Evolutionary conservation across 2,113 vertebrate genomes (phyloP), one percentile per base, ranked within the genome.

Genomic region (Prietella phreatophila): DNA sequence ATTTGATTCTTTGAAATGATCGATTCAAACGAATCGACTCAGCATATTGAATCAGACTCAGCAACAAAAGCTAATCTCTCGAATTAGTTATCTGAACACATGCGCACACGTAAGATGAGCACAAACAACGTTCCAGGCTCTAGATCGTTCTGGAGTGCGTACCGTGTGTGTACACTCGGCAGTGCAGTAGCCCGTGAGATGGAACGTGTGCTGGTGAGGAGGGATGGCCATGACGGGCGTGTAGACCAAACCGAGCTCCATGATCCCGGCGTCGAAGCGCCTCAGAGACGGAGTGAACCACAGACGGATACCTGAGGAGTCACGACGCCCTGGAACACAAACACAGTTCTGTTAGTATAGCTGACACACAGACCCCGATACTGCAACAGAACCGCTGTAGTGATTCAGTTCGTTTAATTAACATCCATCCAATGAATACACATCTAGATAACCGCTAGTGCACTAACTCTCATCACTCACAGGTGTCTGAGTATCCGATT

Each of bases 201-300:
- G 13, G 82, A 98, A 99, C 17, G 25, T 42, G 0, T 83, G 50
- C 90, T 99, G 96, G 0, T 88, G 92, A 0, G 98, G 98, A 3
- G 98, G 98, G 50, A 99, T 93, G 9, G 98, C 98, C 97, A 99
- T 99, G 89, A 97, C 75, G 0, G 98, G 97, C 0, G 96, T 97
- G 92, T 99, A 99, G 86, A 98, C 97, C 17, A 99, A 94, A 73
- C 98, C 98, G 87, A 99, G 95, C 94, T 99, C 98, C 96, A 99
- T 96, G 93, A 99, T 98, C 0, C 97, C 98, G 0, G 97, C 98
- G 0, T 99, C 93, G 0, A 95, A 94, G 15, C 3, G 95, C 78
- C 98, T 92, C 90, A 97, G 94, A 0, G 89, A 93, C 47, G 93
- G 93, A 0, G 97, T 99, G 94, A 96, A 97, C 92, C 96, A 93